A percentile compares a stretch with the other conserved stretches of the same genome.
Conservation (phyloP, 2,113 vertebrate species). For the Saiga tatarica region DNA sequence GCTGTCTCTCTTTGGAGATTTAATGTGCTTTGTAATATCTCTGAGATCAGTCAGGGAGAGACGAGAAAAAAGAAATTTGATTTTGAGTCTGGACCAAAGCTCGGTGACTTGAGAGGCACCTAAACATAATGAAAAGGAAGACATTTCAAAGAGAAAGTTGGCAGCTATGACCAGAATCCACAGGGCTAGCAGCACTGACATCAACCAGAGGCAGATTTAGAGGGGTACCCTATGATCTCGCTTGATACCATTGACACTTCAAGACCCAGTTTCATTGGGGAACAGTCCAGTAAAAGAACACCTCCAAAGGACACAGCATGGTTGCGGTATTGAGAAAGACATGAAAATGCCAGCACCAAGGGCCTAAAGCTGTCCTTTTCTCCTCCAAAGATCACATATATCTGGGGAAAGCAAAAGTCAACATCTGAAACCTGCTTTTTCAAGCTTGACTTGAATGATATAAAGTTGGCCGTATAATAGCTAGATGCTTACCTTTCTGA, state of each 20-base stretch:
- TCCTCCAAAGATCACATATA: conserved; percentile 77
- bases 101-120: conserved; percentile 75
- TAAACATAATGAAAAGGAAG: conserved; percentile 81
- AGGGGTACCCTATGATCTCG: conserved; percentile 77
- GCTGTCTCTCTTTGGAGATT: conserved; percentile 77
- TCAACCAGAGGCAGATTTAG: conserved; percentile 77
- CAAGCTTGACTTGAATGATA: conserved; percentile 69
- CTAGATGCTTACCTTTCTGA: conserved; percentile 58
- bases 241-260: conserved; percentile 78
- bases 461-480: conserved; percentile 58
- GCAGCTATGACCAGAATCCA: conserved; percentile 78
- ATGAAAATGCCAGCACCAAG: conserved; percentile 76
- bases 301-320: conserved; percentile 78
- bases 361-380: conserved; percentile 74
- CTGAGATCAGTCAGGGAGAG: conserved; percentile 78
- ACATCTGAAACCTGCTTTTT: conserved; percentile 75
- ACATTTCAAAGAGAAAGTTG: conserved; percentile 79
- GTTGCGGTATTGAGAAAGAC: conserved; percentile 74
- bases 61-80: conserved; percentile 78
- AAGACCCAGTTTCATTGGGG: conserved; percentile 78
- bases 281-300: conserved; percentile 77
- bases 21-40: conserved; percentile 79
- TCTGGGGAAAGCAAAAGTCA: conserved; percentile 76
- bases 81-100: conserved; percentile 79
- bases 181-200: conserved; percentile 75